These are phyloP conservation scores for Hippotragus niger DNA, from an alignment of 2,113 vertebrate genomes.

Conservation along the genomic window DNA sequence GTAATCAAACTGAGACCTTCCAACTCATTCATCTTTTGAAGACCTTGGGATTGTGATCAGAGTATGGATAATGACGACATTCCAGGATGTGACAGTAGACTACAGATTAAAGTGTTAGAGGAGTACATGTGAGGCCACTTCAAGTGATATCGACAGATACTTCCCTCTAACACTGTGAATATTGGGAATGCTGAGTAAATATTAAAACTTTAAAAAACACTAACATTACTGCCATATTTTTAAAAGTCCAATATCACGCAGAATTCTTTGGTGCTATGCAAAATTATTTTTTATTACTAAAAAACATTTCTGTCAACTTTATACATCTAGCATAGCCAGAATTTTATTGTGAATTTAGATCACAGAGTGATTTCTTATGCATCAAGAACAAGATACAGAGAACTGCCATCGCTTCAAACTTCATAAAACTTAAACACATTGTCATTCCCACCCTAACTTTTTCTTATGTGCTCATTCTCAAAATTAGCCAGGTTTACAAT, in stretches of 20 bases:
- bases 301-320: neutral
- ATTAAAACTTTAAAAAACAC: neutral
- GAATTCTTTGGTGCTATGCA: neutral
- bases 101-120: neutral
- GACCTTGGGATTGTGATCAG: neutral
- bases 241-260: neutral
- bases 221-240: neutral
- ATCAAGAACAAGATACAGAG: neutral
- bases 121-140: neutral
- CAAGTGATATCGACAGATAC: neutral
- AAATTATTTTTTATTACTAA: constrained; percentile 5
- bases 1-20: neutral
- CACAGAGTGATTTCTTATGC: neutral
- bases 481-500: neutral
- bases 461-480: neutral
- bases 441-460: neutral
- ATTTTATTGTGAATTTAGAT: neutral
- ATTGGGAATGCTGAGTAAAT: neutral
- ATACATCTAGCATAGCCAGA: neutral
- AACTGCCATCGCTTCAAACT: neutral
- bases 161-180: neutral
- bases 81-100: neutral
- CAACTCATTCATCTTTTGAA: neutral
- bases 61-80: neutral
- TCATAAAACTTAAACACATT: neutral